Base-by-base conservation (phyloP, 2,888 invertebrate species). In the Pollenia amentaria region DNA sequence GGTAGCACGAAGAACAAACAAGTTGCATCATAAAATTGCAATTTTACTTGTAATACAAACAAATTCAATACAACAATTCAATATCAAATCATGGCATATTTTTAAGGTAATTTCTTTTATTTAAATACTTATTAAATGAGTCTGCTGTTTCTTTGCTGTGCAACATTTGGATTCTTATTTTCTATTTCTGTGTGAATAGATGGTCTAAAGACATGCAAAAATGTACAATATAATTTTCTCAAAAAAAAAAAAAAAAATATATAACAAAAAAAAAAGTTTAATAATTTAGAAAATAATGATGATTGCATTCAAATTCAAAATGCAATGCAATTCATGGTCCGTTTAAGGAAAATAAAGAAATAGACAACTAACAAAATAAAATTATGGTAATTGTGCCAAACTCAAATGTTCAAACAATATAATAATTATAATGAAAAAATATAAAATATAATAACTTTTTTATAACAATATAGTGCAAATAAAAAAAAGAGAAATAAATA, bases 331-430 rank as follows among this genome's bases (percentile, higher is more conserved):
- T 69, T 69, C 53, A 29, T 57, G 65, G 48, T 55, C 12, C 44
- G 44, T 64, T 38, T 38, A 46, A 55, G 11, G 51, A 60, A 73
- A 51, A 10, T 21, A 0, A 3, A 16, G 60, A n/a, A 46, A 46
- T 8, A 40, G 53, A 40, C 48, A 55, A 70, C 51, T 2, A 53
- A 21, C 3, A 48, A 42, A 44, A 84, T 18, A 64, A 60, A 38
- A 65, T 42, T 69, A 76, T 65, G 80, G 76, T 84, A 76, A 80
- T 67, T 70, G 84, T 87, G 86, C 86, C 86, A 87, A 84, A 84
- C 44, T 83, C 44, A 62, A 83, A 86, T 72, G 82, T 84, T 85
- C 82, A 82, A 84, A 86, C 57, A 70, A 70, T 55, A 65, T 48
- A 46, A 38, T 72, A 73, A 42, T 67, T 29, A 44, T 21, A 53